Percentiles rank a stretch among this genome's conserved stretches.
These are phyloP conservation scores for Apotomis betuletana DNA, from an alignment of 2,888 invertebrate genomes.

Conservation along the genomic window DNA sequence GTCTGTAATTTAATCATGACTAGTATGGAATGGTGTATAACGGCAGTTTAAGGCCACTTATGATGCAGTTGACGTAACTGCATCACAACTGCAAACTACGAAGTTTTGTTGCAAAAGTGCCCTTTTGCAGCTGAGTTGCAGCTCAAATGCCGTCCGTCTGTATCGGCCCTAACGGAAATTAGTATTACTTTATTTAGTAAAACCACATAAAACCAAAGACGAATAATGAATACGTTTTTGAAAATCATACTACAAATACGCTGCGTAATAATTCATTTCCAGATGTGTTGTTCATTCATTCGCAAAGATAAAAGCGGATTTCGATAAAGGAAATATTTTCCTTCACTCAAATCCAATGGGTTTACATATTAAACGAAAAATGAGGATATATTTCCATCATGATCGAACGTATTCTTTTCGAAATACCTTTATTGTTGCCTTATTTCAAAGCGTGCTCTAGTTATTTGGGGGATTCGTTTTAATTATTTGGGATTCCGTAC, in stretches of 20 bases:
- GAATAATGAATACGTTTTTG: background rate
- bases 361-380: slow-evolving; percentile 26
- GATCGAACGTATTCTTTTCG: slow-evolving; percentile 1
- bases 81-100: no score
- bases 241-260: background rate
- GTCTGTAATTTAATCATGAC: no score
- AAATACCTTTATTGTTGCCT: background rate
- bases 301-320: slow-evolving; percentile 19
- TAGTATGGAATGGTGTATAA: no score
- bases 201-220: background rate
- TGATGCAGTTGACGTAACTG: no score
- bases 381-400: slow-evolving; percentile 16
- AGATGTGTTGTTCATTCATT: background rate
- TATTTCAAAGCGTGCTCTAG: background rate
- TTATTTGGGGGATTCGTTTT: background rate
- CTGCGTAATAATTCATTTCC: background rate
- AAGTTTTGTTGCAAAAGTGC: no score
- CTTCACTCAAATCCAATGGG: slow-evolving; percentile 6
- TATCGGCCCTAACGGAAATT: no score
- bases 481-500: background rate
- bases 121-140: no score
- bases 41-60: no score
- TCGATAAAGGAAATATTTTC: slow-evolving; percentile 16
- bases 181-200: no score
- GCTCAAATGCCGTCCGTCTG: no score